phyloP scores from a whole-genome alignment of 2,797 vertebrate species.

The Microcaecilia unicolor region DNA sequence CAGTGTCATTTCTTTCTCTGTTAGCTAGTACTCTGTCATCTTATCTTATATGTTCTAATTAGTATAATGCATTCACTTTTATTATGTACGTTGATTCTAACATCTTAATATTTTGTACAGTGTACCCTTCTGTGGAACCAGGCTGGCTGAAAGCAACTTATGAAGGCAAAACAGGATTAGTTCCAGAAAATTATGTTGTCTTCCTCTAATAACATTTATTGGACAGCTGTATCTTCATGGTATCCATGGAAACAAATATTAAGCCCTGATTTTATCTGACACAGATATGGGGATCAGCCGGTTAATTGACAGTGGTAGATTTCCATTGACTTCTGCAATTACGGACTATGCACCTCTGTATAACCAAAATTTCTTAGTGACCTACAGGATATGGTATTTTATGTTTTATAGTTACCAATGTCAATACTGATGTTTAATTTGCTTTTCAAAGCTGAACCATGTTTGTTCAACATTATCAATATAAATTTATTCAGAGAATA shows the following conservation, averaged over 20 bases:
- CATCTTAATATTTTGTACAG: conserved; percentile 43
- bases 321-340: conserved; percentile 37
- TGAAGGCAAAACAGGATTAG: conserved; percentile 83
- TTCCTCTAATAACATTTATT: conserved; percentile 67
- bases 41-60: no score
- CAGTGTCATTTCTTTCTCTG: no score
- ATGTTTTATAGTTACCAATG: no score
- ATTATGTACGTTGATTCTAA: no score
- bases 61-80: not conserved
- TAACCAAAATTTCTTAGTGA: conserved; percentile 26
- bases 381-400: no score
- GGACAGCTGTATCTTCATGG: conserved; percentile 74
- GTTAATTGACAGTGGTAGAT: conserved; percentile 32
- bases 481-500: no score
- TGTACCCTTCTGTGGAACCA: conserved; percentile 86
- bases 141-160: conserved; percentile 93
- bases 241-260: conserved; percentile 80
- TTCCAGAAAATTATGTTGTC: conserved; percentile 90
- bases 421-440: no score
- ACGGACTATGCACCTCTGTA: conserved; percentile 32
- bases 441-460: no score
- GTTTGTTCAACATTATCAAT: no score
- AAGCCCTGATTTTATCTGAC: conserved; percentile 61
- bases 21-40: no score
- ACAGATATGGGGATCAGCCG: conserved; percentile 49